Base-by-base conservation (phyloP, 2,888 invertebrate genomes). In the Drosophila atripex region DNA sequence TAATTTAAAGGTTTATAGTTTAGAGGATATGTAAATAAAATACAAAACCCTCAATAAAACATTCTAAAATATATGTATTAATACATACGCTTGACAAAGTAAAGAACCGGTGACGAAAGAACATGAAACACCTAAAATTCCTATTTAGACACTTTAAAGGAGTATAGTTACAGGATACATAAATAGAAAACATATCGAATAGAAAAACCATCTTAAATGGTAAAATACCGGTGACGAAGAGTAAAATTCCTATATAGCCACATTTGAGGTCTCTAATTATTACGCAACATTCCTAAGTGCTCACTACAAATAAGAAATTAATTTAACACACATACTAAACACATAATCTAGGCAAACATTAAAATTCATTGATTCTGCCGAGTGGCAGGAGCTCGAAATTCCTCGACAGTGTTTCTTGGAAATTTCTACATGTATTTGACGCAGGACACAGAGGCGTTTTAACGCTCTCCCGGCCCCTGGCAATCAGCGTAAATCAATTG, bases 401-500 rank as follows among this genome's bases (percentile, higher is more conserved):
- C 35, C 7, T n/a, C 11, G 18, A 39, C 21, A 47, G 16, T 14
- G 32, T 3, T 25, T 41, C 39, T 16, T 16, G 47, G 41, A 60
- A 60, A 41, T 35, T 6, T 7, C n/a, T 61, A 23, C 21, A 32
- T 41, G 41, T 39, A 46, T 61, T 45, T 32, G 32, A 54, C 23
- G 32, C 32, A 23, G 21, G n/a, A 35, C 21, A 30, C 32, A 5
- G n/a, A 5, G 16, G 30, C 12, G 49, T 30, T 7, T n/a, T 35
- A n/a, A n/a, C n/a, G n/a, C 35, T n/a, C 35, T 6, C 35, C 35
- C 4, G 30, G 39, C 35, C 57, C 30, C 14, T 12, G 41, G 39
- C 57, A 50, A 50, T 50, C 41, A 30, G 30, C 54, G 43, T 28
- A 63, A 64, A 64, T 63, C 52, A 64, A 64, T 46, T 63, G 35